These are phyloP conservation scores for Corynorhinus townsendii DNA, from an alignment of 2,113 vertebrate species.

Conservation along the genomic window DNA sequence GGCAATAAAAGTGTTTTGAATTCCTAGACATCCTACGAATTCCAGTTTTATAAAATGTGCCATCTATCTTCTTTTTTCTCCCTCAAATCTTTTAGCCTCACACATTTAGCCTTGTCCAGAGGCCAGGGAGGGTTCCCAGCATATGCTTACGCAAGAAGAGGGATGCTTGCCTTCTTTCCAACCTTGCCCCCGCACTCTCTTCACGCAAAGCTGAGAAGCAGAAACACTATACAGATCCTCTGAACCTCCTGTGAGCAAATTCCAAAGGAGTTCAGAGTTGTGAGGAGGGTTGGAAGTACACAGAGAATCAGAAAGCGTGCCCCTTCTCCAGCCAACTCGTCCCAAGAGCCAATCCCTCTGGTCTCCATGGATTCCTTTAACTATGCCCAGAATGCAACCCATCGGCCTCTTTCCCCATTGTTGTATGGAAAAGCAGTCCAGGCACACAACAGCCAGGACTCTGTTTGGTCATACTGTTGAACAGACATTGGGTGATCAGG, in stretches of 20 bases:
- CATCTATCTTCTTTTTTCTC: slow-evolving; percentile 62
- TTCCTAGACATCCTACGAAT: slow-evolving; percentile 82
- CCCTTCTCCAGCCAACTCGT: neutral
- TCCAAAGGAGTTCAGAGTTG: neutral
- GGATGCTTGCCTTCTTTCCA: slow-evolving; percentile 61
- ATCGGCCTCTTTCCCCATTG: neutral
- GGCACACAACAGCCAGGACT: neutral
- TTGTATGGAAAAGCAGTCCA: neutral
- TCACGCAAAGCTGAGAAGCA: slow-evolving; percentile 56
- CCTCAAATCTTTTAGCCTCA: slow-evolving; percentile 41
- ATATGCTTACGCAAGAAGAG: slow-evolving; percentile 56
- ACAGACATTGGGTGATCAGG: neutral
- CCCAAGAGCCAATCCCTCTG: neutral
- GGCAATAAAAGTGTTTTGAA: slow-evolving; percentile 79
- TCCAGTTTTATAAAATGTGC: slow-evolving; percentile 57
- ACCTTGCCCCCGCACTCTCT: slow-evolving; percentile 52
- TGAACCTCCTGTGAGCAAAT: slow-evolving; percentile 24
- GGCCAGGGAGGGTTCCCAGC: slow-evolving; percentile 62
- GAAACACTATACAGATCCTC: slow-evolving; percentile 22
- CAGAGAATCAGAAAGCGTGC: neutral
- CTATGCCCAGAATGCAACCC: slow-evolving; percentile 11
- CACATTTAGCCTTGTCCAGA: slow-evolving; percentile 60
- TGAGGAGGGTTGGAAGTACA: neutral
- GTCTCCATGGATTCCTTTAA: slow-evolving; percentile 24
- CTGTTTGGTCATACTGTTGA: neutral